phyloP scores from a whole-genome alignment of 2,888 invertebrate species.

The Dryobota labecula region DNA sequence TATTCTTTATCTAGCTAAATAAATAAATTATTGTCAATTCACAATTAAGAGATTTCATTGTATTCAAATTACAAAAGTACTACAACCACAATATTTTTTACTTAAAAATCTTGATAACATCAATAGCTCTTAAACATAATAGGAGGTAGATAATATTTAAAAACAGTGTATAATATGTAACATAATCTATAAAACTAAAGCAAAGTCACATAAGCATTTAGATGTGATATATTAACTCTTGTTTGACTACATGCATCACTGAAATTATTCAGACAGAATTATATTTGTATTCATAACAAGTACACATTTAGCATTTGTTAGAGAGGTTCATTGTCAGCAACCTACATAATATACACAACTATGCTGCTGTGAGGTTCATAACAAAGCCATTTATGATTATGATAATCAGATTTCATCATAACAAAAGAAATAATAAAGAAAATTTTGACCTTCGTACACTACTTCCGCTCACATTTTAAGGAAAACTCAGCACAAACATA shows the following conservation, averaged over 20 bases:
- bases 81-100: constrained; percentile 46
- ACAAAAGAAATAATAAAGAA: constrained; percentile 32
- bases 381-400: constrained; percentile 40
- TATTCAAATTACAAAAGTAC: constrained; percentile 58
- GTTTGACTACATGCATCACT: constrained; percentile 17
- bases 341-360: constrained; percentile 32
- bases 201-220: constrained; percentile 13
- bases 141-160: constrained; percentile 58
- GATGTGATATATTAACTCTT: constrained; percentile 19
- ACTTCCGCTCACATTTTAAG: constrained; percentile 12
- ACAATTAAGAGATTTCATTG: constrained; percentile 64
- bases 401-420: constrained; percentile 23
- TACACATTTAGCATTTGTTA: constrained; percentile 49
- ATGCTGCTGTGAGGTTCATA: constrained; percentile 10
- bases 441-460: constrained; percentile 10
- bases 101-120: constrained; percentile 44
- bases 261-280: constrained; percentile 19
- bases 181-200: constrained; percentile 16
- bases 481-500: constrained; percentile 7
- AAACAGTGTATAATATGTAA: constrained; percentile 26
- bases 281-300: constrained; percentile 49
- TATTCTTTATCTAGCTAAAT: constrained; percentile 55
- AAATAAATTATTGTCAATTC: constrained; percentile 79
- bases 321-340: constrained; percentile 51
- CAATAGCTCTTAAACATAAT: constrained; percentile 33